Evolutionary conservation across 2,113 vertebrate species (phyloP), one percentile per base, ranked within the genome.

Genomic region (Callionymus lyra): DNA sequence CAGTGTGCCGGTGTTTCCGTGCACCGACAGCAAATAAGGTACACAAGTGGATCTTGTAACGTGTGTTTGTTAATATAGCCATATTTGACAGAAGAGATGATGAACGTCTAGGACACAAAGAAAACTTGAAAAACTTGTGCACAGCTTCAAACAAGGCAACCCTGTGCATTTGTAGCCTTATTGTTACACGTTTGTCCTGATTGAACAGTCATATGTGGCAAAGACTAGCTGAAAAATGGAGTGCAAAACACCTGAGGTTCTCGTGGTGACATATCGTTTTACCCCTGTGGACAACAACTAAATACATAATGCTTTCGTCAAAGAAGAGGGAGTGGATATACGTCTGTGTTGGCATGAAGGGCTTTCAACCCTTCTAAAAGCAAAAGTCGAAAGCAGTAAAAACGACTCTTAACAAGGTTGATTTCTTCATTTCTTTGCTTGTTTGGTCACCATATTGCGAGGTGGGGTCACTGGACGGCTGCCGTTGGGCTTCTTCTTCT

Each of bases 401-500:
- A 83, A 82, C 66, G 74, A 53, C 85, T 86, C 86, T 79, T 70
- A 74, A 9, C 19, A 37, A 18, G 75, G 77, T 64, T 38, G 12
- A 34, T 17, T 12, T 37, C 3, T 79, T 85, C 87, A 98, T 90
- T 98, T 97, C 88, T 97, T 98, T 56, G 91, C 88, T 80, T 96
- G 91, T 80, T 99, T 99, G 84, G 91, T 95, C 83, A 95, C 92
- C 90, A 94, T 93, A 76, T 90, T 94, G 72, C 95, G 85, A 57
- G 95, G 95, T 43, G 95, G 95, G 9, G 94, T 98, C 65, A 96
- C 93, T 0, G 95, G 94, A 78, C 95, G 90, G 60, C 91, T 98
- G 62, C 93, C 90, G 41, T 94, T 98, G 27, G 90, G 87, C 83
- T 98, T 99, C 85, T 98, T 99, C 68, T 97, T 98, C 82, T 98